These are phyloP conservation scores for Clytia hemisphaerica DNA, from an alignment of 30 jellyfish, hydroid and myxozoan species.

Conservation along the genomic window DNA sequence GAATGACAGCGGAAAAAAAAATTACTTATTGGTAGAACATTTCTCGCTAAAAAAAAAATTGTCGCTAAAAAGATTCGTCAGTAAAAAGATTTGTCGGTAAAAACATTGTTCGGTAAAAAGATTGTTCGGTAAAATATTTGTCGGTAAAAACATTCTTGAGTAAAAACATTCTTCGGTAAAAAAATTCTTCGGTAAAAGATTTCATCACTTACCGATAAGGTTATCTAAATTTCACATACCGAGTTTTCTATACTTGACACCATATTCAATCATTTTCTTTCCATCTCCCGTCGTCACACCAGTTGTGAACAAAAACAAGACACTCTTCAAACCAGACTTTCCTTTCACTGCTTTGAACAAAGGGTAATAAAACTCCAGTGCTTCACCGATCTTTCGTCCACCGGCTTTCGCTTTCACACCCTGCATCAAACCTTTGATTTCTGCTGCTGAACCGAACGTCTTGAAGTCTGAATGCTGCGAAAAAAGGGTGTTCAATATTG, in stretches of 20 bases:
- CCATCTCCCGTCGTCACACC: conserved; percentile 73
- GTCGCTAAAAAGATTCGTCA: too few relatives aligned
- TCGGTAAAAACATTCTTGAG: too few relatives aligned
- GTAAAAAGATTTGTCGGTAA: too few relatives aligned
- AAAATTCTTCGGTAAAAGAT: background rate
- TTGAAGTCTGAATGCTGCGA: conserved; percentile 65
- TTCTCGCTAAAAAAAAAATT: too few relatives aligned
- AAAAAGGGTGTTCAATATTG: background rate
- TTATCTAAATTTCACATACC: conserved; percentile 11
- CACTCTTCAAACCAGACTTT: conserved; percentile 47
- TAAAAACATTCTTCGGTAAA: too few relatives aligned
- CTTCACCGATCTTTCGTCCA: conserved; percentile 88
- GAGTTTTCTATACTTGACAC: conserved; percentile 47
- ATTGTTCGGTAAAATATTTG: too few relatives aligned
- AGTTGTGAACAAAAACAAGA: conserved; percentile 53
- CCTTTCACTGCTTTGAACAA: conserved; percentile 57
- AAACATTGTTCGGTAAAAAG: too few relatives aligned
- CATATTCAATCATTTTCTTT: conserved; percentile 54
- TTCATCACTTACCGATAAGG: background rate
- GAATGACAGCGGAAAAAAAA: too few relatives aligned
- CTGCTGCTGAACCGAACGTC: conserved; percentile 60
- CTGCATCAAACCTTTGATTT: conserved; percentile 48
- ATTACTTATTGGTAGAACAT: too few relatives aligned
- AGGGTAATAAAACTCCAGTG: conserved; percentile 63
- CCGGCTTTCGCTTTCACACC: conserved; percentile 31